Conservation (phyloP, 2,797 vertebrate species). For the Cyclopterus lumpus region DNA sequence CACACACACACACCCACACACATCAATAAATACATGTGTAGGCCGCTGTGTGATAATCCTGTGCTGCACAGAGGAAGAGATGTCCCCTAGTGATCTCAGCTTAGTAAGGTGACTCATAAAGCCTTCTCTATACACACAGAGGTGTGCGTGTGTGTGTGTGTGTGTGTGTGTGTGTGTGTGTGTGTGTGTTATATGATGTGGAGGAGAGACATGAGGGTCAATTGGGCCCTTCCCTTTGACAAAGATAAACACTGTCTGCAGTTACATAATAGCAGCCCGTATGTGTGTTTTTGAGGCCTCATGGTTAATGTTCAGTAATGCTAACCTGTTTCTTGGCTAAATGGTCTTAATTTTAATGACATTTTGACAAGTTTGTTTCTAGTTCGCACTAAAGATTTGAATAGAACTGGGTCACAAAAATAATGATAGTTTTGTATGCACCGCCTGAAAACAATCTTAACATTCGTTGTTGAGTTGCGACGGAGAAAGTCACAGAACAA, state of each 20-base stretch:
- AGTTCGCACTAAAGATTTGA: not conserved
- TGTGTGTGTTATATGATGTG: conserved; percentile 59
- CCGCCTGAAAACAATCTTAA: not conserved
- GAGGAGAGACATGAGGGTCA: conserved; percentile 36
- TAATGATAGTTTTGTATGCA: not conserved
- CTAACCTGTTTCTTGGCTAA: not conserved
- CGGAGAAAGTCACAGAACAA: not conserved
- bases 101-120: conserved; percentile 67
- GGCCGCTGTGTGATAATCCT: conserved; percentile 40
- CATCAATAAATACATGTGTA: conserved; percentile 4
- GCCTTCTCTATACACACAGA: conserved; percentile 2
- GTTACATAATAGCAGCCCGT: conserved; percentile 48
- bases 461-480: not conserved
- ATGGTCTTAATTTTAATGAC: not conserved
- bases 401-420: not conserved
- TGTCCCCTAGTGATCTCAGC: conserved; percentile 61
- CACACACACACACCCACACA: not conserved
- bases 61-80: conserved; percentile 55
- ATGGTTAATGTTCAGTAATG: not conserved
- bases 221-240: conserved; percentile 24
- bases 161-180: conserved; percentile 30
- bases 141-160: conserved; percentile 14
- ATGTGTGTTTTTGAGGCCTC: conserved; percentile 12
- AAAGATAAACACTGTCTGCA: conserved; percentile 38
- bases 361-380: not conserved